phyloP scores from a whole-genome alignment of 2,113 vertebrate species.

The Haemorhous mexicanus region DNA sequence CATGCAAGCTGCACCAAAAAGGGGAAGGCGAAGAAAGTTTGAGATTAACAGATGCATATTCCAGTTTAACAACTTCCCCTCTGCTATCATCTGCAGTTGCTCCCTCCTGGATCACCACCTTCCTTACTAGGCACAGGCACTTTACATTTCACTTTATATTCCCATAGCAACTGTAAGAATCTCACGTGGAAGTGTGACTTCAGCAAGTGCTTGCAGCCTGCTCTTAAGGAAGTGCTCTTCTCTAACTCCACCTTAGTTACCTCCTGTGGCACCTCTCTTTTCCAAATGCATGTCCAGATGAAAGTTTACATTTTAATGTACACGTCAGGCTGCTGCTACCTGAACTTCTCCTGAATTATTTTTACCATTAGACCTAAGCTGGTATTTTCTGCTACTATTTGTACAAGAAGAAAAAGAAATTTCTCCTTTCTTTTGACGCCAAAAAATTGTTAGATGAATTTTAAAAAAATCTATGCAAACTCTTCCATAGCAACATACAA shows the following conservation, averaged over 20 bases:
- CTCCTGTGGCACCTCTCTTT: background rate
- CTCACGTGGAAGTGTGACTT: background rate
- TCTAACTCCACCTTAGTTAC: background rate
- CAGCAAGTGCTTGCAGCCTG: background rate
- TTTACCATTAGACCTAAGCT: background rate
- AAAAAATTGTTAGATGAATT: background rate
- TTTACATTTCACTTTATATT: slow-evolving; percentile 27
- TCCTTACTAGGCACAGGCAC: background rate
- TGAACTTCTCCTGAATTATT: background rate
- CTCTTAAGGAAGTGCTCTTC: background rate
- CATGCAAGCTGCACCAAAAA: background rate
- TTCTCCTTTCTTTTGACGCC: background rate
- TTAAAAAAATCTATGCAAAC: background rate
- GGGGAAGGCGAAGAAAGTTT: background rate
- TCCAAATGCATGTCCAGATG: background rate
- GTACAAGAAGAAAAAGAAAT: background rate
- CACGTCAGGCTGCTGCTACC: background rate
- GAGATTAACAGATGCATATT: background rate
- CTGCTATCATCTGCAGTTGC: background rate
- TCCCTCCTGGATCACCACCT: background rate
- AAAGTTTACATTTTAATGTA: background rate
- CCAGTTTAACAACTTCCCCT: background rate
- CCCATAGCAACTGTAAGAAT: background rate
- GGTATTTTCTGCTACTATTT: background rate
- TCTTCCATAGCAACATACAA: background rate